Base-by-base conservation (phyloP, 2,888 invertebrate genomes). In the Bibio marci region DNA sequence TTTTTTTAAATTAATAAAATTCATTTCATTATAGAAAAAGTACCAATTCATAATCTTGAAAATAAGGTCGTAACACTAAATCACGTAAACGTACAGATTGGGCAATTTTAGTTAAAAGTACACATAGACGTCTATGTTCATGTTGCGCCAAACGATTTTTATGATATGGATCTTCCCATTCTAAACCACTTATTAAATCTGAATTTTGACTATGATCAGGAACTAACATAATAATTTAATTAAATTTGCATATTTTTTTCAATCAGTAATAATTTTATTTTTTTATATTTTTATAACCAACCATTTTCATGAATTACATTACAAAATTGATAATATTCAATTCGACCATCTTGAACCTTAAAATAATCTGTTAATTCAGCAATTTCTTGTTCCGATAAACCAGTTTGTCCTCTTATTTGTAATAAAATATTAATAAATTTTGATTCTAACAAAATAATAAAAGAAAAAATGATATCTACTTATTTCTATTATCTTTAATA, bases 351-450 rank as follows among this genome's bases (percentile, higher is more conserved):
- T 46, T 76, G 76, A n/a, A 77, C 70, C 32, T 79, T 70, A 63
- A 82, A 83, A 64, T 81, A 82, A 59, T 81, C 79, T 0, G 77
- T 71, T 11, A 83, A 58, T 54, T 81, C 79, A 5, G 69, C 60
- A 46, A 82, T 71, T 66, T 83, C 82, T 38, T 70, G 69, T 49
- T 77, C 76, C 0, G 78, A 73, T 37, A 83, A 63, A 0, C 80
- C 81, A 41, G 79, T 66, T 47, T 74, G 71, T 50, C 81, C 64
- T 42, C 76, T 74, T 22, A 22, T 6, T 7, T 76, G 75, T 39
- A 72, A 71, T 47, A 83, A 62, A 37, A 80, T 66, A 34, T 74
- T 73, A 47, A 78, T 70, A 62, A 83, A 83, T 54, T 79, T 73
- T 0, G 77, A 70, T 54, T 81, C 82, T 80, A 47, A 11, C n/a